These are phyloP conservation scores for Cettia cetti DNA, from an alignment of 2,113 vertebrate genomes.

Conservation along the genomic window DNA sequence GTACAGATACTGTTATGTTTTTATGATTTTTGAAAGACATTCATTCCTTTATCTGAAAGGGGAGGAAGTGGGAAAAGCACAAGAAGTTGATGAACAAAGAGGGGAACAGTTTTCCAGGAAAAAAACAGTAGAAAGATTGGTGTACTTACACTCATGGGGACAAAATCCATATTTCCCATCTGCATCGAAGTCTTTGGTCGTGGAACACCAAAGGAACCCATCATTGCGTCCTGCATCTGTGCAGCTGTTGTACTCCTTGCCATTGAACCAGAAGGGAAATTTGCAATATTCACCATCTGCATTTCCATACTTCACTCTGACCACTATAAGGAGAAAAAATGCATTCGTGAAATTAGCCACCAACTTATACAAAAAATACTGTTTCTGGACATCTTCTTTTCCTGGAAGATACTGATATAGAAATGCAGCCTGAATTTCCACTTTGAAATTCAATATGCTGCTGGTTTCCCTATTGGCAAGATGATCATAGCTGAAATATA, in stretches of 20 bases:
- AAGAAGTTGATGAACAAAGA: neutral
- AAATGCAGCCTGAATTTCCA: slow-evolving; percentile 4
- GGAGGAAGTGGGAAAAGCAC: neutral
- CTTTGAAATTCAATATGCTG: slow-evolving; percentile 12
- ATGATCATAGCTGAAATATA: neutral
- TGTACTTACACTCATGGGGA: slow-evolving; percentile 92
- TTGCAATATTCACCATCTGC: slow-evolving; percentile 96
- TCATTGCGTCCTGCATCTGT: slow-evolving; percentile 87
- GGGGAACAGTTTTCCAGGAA: neutral
- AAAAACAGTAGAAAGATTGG: neutral
- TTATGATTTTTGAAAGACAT: neutral
- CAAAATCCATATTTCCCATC: slow-evolving; percentile 98
- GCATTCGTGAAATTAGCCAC: neutral
- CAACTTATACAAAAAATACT: neutral
- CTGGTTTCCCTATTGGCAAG: slow-evolving; percentile 1
- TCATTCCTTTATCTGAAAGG: neutral
- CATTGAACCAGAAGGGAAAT: slow-evolving; percentile 94
- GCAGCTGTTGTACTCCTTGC: slow-evolving; percentile 92
- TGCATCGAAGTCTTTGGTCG: slow-evolving; percentile 90
- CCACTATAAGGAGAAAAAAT: slow-evolving; percentile 74
- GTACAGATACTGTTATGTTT: neutral
- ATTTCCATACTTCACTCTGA: slow-evolving; percentile 94
- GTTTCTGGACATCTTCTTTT: neutral
- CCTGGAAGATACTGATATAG: neutral
- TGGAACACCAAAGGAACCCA: slow-evolving; percentile 97